Percentiles rank a stretch among this genome's conserved stretches.
Evolutionary conservation across 2,888 invertebrate genomes (phyloP).

Genomic region (Pollenia griseotomentosa): DNA sequence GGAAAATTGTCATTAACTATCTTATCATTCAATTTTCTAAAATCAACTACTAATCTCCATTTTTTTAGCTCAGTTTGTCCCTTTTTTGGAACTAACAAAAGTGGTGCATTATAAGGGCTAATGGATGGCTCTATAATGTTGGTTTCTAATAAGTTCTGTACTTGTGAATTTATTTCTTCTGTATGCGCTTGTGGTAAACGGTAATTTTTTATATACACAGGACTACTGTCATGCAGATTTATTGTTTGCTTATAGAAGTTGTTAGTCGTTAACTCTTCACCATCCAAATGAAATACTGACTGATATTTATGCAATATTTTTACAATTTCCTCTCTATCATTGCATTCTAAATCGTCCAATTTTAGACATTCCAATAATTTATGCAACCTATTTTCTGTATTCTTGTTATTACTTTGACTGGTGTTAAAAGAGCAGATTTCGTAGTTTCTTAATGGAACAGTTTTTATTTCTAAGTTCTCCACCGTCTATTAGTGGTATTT

Average conservation of each 20-base stretch:
- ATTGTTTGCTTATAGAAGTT: slow-evolving; percentile 9
- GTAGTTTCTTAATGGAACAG: slow-evolving; percentile 6
- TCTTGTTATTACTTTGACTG: no score
- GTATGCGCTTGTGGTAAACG: background rate
- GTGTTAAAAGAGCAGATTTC: no score
- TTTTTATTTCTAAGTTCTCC: background rate
- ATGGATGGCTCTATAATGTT: slow-evolving; percentile 19
- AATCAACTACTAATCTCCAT: slow-evolving; percentile 28
- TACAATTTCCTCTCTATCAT: no score
- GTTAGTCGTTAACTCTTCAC: slow-evolving; percentile 1
- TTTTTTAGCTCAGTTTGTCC: slow-evolving; percentile 28
- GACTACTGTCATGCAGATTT: background rate
- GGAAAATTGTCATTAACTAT: no score
- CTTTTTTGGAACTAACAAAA: slow-evolving; percentile 20
- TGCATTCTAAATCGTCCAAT: no score
- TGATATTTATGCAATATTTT: no score
- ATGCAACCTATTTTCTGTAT: background rate
- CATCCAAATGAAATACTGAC: background rate
- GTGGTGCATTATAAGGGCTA: slow-evolving; percentile 36
- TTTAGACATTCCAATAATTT: no score
- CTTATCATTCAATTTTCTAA: no score
- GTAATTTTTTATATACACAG: slow-evolving; percentile 32
- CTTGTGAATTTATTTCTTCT: slow-evolving; percentile 21
- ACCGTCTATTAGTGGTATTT: no score
- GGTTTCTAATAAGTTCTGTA: slow-evolving; percentile 4